Evolutionary conservation across 1,140 invertebrate species (phyloP), one percentile per base, ranked within the genome.

Genomic region (Drosophila ananassae): DNA sequence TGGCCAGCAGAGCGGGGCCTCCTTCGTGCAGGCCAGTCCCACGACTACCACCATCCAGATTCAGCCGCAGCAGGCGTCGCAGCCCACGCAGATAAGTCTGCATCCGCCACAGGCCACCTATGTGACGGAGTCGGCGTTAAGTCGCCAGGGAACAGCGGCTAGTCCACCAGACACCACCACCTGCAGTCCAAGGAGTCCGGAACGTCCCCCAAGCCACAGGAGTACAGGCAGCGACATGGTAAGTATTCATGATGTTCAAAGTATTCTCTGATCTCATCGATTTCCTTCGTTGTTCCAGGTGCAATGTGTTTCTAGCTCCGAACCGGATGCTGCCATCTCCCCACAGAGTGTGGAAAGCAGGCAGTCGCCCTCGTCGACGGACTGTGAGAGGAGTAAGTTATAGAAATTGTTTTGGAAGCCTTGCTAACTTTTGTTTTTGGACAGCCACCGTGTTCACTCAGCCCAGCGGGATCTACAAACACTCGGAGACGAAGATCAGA

Each of bases 271-370:
- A 9, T 7, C 12, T 44, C 0, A 2, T 25, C 63, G n/a, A 68
- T 28, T 3, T 12, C 5, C n/a, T 2, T n/a, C 56, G 10, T 53
- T 7, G 6, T 93, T 93, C 39, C 91, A 96, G 95, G 96, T 97
- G 17, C 96, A 97, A 91, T 97, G 96, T 87, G 95, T 97, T 50
- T 97, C 96, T 2, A 97, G 96, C 81, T 97, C 96, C 83, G 96
- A 96, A 85, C 95, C 95, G 10, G 95, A 96, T 90, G 94, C 94
- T 0, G 95, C 84, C 8, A 75, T 90, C 10, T 92, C 91, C 4
- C 91, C 91, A 0, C 76, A 78, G 28, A 91, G 87, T 54, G 57
- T 39, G 5, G 91, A 92, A 46, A 91, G 91, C 22, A 63, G 90
- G 2, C 91, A 91, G 48, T 92, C 89, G 21, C 90, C 91, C 12